Percentiles rank a stretch among this genome's conserved stretches.
Evolutionary conservation across 92 coral and sea anemone species (phyloP).

Genomic region (Paramuricea clavata): DNA sequence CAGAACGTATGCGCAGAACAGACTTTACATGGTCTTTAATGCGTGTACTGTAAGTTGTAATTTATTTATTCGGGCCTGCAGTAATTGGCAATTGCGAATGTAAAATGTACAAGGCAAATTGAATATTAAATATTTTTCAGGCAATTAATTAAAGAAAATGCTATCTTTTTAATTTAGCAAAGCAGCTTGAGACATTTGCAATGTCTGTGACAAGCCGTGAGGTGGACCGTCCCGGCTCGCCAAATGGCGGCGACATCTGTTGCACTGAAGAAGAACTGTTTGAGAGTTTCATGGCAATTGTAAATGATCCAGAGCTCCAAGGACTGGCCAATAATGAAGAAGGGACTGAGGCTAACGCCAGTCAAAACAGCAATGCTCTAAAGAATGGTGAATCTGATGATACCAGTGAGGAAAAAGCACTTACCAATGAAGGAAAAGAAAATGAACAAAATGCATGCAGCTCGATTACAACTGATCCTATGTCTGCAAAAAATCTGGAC

Average conservation of each 20-base stretch:
- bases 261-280: slow-evolving; percentile 76
- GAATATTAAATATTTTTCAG: no score
- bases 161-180: background rate
- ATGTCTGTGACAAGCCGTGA: slow-evolving; percentile 28
- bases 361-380: background rate
- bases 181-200: background rate
- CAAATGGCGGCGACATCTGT: slow-evolving; percentile 10
- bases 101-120: no score
- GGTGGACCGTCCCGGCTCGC: background rate
- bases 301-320: slow-evolving; percentile 65
- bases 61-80: no score
- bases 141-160: no score
- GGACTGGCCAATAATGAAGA: background rate
- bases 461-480: background rate
- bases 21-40: no score
- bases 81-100: no score
- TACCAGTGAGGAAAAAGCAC: background rate
- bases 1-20: no score
- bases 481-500: background rate
- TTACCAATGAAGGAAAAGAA: background rate
- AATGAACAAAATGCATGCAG: background rate
- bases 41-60: no score
- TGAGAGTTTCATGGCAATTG: slow-evolving; percentile 92
- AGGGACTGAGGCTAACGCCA: background rate
- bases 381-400: background rate